phyloP scores from a whole-genome alignment of 2,113 vertebrate genomes.

The Onychostoma macrolepis region DNA sequence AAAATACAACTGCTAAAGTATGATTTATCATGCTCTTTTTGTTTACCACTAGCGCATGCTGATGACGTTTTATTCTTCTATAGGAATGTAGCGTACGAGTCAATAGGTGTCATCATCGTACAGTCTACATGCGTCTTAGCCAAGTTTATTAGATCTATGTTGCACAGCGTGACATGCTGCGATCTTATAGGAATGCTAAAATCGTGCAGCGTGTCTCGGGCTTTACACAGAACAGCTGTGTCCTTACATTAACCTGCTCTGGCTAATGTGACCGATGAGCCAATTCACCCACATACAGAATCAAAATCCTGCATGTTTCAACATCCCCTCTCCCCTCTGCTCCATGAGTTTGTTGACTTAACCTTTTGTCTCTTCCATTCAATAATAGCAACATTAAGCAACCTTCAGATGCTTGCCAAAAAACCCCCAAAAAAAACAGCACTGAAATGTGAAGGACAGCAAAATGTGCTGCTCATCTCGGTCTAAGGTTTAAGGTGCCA shows the following conservation, averaged over 20 bases:
- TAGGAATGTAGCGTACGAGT: too few relatives aligned
- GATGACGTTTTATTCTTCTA: too few relatives aligned
- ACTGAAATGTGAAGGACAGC: constrained; percentile 9
- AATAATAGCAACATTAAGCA: constrained; percentile 40
- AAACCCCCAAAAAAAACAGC: background rate
- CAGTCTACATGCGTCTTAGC: too few relatives aligned
- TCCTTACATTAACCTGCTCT: constrained; percentile 8
- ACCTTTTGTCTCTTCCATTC: constrained; percentile 40
- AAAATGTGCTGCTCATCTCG: background rate
- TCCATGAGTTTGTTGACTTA: constrained; percentile 24
- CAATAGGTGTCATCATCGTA: too few relatives aligned
- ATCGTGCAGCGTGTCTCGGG: too few relatives aligned
- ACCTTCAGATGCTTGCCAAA: constrained; percentile 27
- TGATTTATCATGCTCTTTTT: too few relatives aligned
- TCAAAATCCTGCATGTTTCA: constrained; percentile 9
- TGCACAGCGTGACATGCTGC: too few relatives aligned
- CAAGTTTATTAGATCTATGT: too few relatives aligned
- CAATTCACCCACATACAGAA: background rate
- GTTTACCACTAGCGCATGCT: too few relatives aligned
- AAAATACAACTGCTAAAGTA: too few relatives aligned
- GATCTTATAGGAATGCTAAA: too few relatives aligned
- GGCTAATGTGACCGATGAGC: background rate
- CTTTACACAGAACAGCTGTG: background rate
- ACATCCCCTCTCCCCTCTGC: constrained; percentile 8
- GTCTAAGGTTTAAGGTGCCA: background rate